A percentile compares a stretch with the other conserved stretches of the same genome.
Conservation (phyloP, 2,888 invertebrate species). For the Diadromus collaris region DNA sequence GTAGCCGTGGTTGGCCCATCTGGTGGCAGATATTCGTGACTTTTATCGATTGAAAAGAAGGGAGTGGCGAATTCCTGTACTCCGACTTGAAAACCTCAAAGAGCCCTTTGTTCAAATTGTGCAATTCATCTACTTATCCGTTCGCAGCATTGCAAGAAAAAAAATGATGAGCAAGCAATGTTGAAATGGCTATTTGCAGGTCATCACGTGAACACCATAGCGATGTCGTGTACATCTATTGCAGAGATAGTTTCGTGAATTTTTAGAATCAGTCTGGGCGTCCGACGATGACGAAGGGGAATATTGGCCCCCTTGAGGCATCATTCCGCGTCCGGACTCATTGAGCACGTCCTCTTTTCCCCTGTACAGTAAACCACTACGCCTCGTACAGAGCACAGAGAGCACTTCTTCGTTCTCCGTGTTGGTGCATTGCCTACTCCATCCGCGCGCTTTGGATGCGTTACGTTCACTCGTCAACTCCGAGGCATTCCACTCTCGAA, state of each 20-base stretch:
- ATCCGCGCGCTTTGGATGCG: constrained; percentile 13
- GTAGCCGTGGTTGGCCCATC: too few relatives aligned
- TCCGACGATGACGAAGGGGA: constrained; percentile 44
- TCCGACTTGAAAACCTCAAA: too few relatives aligned
- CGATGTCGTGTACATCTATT: background rate
- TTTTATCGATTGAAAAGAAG: too few relatives aligned
- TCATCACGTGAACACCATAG: too few relatives aligned
- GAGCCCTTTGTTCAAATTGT: too few relatives aligned
- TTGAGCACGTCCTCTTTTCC: constrained; percentile 56
- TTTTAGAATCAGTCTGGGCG: constrained; percentile 4
- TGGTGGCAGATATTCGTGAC: too few relatives aligned
- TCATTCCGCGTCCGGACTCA: constrained; percentile 47
- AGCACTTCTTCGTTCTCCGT: constrained; percentile 56
- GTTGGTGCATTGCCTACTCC: constrained; percentile 39
- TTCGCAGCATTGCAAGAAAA: too few relatives aligned
- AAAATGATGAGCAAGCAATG: too few relatives aligned
- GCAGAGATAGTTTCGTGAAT: background rate
- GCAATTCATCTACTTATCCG: too few relatives aligned
- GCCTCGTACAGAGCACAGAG: constrained; percentile 49
- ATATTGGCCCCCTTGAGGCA: constrained; percentile 48
- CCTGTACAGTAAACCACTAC: constrained; percentile 53
- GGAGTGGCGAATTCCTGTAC: too few relatives aligned
- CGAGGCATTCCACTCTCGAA: constrained; percentile 23
- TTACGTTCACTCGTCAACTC: constrained; percentile 37
- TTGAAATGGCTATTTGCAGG: background rate